Conservation (phyloP, 2,113 vertebrate genomes). For the Pitta sordida region DNA sequence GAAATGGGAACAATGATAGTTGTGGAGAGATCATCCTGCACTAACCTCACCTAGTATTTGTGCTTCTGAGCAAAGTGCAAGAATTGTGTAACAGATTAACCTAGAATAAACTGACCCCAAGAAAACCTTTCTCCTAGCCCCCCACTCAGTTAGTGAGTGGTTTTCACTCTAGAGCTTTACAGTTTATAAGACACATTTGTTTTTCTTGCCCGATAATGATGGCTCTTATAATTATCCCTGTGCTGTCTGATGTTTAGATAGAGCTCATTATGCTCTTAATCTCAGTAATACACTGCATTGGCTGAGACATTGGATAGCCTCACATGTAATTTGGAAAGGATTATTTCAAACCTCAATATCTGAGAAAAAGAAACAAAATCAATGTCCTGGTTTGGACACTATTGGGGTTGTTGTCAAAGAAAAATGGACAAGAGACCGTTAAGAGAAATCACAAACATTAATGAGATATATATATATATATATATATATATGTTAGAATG, state of each 20-base stretch:
- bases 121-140: background rate
- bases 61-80: background rate
- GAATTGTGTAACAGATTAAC: background rate
- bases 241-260: background rate
- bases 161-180: conserved; percentile 27
- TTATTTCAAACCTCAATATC: background rate
- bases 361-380: background rate
- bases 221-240: conserved; percentile 9
- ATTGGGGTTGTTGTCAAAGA: no score
- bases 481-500: no score
- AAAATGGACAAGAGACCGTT: no score
- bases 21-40: background rate
- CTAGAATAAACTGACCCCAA: background rate
- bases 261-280: background rate
- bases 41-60: background rate
- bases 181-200: conserved; percentile 12
- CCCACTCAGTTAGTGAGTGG: background rate
- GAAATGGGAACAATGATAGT: background rate
- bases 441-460: no score
- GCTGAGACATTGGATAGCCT: background rate
- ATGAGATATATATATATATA: no score
- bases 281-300: background rate
- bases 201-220: conserved; percentile 20
- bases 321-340: background rate
- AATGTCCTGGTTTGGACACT: no score